Evolutionary conservation across 2,888 invertebrate species (phyloP).

Genomic region (Alsophila aescularia): DNA sequence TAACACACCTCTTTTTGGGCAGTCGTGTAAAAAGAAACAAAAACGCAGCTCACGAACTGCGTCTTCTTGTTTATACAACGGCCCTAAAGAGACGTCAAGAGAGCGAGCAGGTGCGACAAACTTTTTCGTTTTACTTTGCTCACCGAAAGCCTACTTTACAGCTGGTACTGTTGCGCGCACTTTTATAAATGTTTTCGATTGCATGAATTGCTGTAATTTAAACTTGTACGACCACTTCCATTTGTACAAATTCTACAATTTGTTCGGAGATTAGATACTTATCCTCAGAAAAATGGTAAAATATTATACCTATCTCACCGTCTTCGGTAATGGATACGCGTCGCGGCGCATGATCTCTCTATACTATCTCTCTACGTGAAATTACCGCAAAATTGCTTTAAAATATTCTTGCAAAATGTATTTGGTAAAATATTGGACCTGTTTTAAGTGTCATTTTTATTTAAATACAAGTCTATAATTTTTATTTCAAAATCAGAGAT

Average conservation of each 20-base stretch:
- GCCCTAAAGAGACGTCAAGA: conserved; percentile 44
- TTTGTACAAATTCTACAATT: conserved; percentile 48
- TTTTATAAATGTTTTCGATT: conserved; percentile 62
- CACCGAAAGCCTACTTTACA: conserved; percentile 56
- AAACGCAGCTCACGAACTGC: conserved; percentile 4
- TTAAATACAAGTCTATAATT: conserved; percentile 9
- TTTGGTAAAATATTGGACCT: conserved; percentile 14
- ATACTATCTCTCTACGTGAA: conserved; percentile 24
- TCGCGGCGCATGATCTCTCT: conserved; percentile 27
- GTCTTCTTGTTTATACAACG: conserved; percentile 28
- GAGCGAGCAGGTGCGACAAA: conserved; percentile 64
- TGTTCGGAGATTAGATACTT: conserved; percentile 40
- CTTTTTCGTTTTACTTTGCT: conserved; percentile 62
- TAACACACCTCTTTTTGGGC: no score
- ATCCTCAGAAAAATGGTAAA: conserved; percentile 32
- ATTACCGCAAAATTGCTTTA: conserved; percentile 28
- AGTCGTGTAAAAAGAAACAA: neutral
- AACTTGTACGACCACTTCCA: conserved; percentile 55
- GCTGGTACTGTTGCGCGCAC: conserved; percentile 54
- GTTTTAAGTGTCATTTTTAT: conserved; percentile 8
- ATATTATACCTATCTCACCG: conserved; percentile 25
- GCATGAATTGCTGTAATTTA: conserved; percentile 61
- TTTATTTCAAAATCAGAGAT: conserved; percentile 6
- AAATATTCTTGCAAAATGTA: conserved; percentile 19
- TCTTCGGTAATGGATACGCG: conserved; percentile 30